Percentiles rank a stretch among this genome's conserved stretches.
These are phyloP conservation scores for Bombyx mandarina DNA, from an alignment of 1,140 invertebrate genomes.

Conservation along the genomic window DNA sequence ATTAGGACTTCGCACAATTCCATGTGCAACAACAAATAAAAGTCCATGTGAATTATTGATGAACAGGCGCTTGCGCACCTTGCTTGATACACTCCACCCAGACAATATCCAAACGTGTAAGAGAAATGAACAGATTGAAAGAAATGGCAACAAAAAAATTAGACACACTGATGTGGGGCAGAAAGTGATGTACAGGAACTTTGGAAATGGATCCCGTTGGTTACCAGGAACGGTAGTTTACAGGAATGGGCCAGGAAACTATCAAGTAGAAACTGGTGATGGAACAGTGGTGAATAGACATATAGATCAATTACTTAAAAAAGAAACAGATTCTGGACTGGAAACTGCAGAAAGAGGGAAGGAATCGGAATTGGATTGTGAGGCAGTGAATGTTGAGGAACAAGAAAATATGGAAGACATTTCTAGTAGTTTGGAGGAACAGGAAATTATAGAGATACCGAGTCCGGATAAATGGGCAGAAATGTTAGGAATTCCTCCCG, in stretches of 20 bases:
- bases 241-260: slow-evolving; percentile 6
- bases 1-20: slow-evolving; percentile 11
- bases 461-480: background rate
- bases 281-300: slow-evolving; percentile 10
- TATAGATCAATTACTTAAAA: too few relatives aligned
- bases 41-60: slow-evolving; percentile 12
- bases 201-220: slow-evolving; percentile 6
- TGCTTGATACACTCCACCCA: slow-evolving; percentile 13
- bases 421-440: background rate
- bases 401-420: too few relatives aligned
- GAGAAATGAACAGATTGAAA: slow-evolving; percentile 8
- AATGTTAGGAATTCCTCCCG: slow-evolving; percentile 2
- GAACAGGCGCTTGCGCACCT: slow-evolving; percentile 10
- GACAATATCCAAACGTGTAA: slow-evolving; percentile 6
- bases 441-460: slow-evolving; percentile 1
- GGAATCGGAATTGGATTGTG: too few relatives aligned
- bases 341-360: too few relatives aligned
- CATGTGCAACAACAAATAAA: slow-evolving; percentile 11
- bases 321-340: too few relatives aligned
- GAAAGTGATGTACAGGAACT: slow-evolving; percentile 14
- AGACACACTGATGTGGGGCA: slow-evolving; percentile 11
- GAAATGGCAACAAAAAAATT: slow-evolving; percentile 5
- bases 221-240: slow-evolving; percentile 9
- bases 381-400: too few relatives aligned
- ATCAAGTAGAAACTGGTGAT: too few relatives aligned